Conservation (phyloP, 2,888 invertebrate genomes). For the Oxyscelio sp. region DNA sequence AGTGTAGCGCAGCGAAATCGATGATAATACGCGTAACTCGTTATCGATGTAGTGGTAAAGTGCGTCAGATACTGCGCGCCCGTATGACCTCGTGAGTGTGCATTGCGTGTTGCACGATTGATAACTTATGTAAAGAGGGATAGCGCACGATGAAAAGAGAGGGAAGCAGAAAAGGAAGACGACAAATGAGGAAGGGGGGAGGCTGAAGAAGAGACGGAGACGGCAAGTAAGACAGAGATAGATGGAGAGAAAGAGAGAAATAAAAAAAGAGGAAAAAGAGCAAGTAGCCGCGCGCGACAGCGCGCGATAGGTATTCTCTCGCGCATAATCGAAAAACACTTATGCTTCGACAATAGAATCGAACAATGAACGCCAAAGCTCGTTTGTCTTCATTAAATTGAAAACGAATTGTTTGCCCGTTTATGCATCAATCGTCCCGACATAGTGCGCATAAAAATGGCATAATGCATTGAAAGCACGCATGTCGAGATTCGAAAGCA, state of each 20-base stretch:
- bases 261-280: slow-evolving; percentile 20
- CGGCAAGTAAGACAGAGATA: neutral
- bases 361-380: slow-evolving; percentile 41
- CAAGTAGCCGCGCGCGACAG: slow-evolving; percentile 5
- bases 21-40: slow-evolving; percentile 74
- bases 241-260: neutral
- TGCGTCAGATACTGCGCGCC: slow-evolving; percentile 75
- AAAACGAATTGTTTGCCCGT: slow-evolving; percentile 49
- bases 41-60: slow-evolving; percentile 69
- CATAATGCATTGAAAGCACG: slow-evolving; percentile 30
- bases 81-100: slow-evolving; percentile 79
- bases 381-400: slow-evolving; percentile 56
- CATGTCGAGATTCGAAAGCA: slow-evolving; percentile 5
- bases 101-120: slow-evolving; percentile 76
- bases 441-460: slow-evolving; percentile 9
- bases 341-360: slow-evolving; percentile 15
- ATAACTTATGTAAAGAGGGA: slow-evolving; percentile 73
- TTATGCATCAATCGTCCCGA: slow-evolving; percentile 39
- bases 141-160: slow-evolving; percentile 32
- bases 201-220: neutral
- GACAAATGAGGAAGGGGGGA: neutral
- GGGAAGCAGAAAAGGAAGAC: neutral
- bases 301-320: slow-evolving; percentile 5
- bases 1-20: slow-evolving; percentile 73
- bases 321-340: slow-evolving; percentile 43